These are phyloP conservation scores for Branchinecta lynchi DNA, from an alignment of 1,140 invertebrate species.

Conservation along the genomic window DNA sequence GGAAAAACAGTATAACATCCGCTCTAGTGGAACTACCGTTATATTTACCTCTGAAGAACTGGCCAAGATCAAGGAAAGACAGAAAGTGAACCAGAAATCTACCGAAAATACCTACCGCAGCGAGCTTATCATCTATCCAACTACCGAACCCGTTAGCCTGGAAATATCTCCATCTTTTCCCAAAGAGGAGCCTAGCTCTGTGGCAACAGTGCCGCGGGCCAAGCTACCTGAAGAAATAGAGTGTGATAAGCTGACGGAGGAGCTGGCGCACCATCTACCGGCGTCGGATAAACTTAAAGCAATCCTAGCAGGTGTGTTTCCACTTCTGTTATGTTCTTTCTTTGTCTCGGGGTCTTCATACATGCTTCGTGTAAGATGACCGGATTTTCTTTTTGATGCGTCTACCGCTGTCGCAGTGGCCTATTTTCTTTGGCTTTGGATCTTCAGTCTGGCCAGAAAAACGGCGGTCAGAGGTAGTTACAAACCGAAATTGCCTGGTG, in stretches of 20 bases:
- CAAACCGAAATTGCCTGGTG: no score
- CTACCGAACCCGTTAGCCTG: constrained; percentile 14
- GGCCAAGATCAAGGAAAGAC: constrained; percentile 23
- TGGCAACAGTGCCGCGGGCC: constrained; percentile 24
- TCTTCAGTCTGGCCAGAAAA: no score
- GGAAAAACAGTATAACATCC: constrained; percentile 30
- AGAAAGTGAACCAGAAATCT: constrained; percentile 7
- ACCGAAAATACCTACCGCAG: background rate
- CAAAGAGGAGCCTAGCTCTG: constrained; percentile 18
- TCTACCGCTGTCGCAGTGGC: no score
- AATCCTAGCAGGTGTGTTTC: constrained; percentile 39
- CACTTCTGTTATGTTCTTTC: background rate
- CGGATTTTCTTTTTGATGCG: no score
- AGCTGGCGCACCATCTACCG: constrained; percentile 50
- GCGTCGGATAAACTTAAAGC: constrained; percentile 50
- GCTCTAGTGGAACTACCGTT: constrained; percentile 29
- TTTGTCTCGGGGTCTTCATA: no score
- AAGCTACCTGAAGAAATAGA: constrained; percentile 61
- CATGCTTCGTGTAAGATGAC: no score
- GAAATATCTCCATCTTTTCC: no score
- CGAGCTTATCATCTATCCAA: background rate
- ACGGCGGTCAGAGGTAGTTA: no score
- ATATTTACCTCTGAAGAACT: constrained; percentile 30
- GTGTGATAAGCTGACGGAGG: constrained; percentile 54
- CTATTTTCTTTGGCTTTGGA: no score